phyloP scores from a whole-genome alignment of 37 sponge, comb jelly and placozoan genomes.

The Aplysina aerophoba region DNA sequence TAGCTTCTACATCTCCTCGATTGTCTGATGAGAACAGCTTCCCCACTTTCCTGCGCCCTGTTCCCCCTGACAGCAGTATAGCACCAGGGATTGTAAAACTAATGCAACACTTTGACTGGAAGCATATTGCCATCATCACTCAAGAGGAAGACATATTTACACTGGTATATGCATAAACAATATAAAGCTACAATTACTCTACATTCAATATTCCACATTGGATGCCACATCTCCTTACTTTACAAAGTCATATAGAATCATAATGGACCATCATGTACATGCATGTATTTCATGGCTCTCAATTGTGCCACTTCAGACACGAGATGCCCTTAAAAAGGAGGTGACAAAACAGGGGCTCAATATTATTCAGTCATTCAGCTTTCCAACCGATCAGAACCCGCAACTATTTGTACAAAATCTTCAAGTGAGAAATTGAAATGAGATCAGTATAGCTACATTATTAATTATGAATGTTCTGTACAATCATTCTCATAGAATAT shows the following conservation, averaged over 20 bases:
- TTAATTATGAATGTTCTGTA: no score
- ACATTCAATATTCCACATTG: no score
- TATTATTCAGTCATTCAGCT: neutral
- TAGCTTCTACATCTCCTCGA: constrained; percentile 50
- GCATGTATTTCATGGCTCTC: no score
- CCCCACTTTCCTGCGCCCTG: constrained; percentile 30
- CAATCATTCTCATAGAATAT: no score
- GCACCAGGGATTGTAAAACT: neutral
- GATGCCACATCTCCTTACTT: no score
- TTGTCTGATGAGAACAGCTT: constrained; percentile 17
- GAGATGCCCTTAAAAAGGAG: neutral
- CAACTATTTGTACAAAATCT: neutral
- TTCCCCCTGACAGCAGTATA: constrained; percentile 5
- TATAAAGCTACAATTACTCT: no score
- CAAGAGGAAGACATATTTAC: constrained; percentile 30
- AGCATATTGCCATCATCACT: constrained; percentile 9
- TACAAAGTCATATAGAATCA: no score
- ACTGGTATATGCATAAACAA: neutral
- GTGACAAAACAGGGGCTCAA: neutral
- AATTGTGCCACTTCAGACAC: neutral
- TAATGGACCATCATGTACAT: no score
- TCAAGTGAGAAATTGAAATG: neutral
- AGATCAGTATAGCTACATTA: no score
- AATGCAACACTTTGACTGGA: constrained; percentile 16
- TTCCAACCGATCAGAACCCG: neutral